A percentile compares a stretch with the other conserved stretches of the same genome.
Evolutionary conservation across 2,888 invertebrate genomes (phyloP).

Genomic region (Dynastes tityus): DNA sequence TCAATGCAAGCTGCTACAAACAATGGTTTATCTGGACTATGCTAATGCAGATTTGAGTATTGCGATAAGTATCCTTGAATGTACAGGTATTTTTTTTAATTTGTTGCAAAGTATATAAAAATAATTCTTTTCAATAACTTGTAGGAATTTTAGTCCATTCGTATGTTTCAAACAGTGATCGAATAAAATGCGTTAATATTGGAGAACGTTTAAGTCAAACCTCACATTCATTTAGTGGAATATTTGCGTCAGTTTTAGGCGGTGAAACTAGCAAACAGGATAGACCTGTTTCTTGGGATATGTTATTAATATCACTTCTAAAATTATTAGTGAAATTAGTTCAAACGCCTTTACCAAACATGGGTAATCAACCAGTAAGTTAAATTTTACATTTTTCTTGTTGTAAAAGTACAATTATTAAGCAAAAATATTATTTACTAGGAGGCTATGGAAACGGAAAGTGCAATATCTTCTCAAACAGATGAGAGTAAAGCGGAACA

Average conservation of each 20-base stretch:
- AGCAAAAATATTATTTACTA: slow-evolving; percentile 46
- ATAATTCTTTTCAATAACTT: slow-evolving; percentile 42
- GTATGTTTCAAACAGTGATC: slow-evolving; percentile 73
- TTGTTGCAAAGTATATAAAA: neutral
- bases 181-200: slow-evolving; percentile 73
- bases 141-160: slow-evolving; percentile 72
- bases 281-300: slow-evolving; percentile 81
- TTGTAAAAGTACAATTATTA: neutral
- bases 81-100: slow-evolving; percentile 73
- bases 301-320: slow-evolving; percentile 81
- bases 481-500: slow-evolving; percentile 89
- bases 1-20: slow-evolving; percentile 81
- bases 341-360: slow-evolving; percentile 75
- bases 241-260: slow-evolving; percentile 83
- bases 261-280: slow-evolving; percentile 76
- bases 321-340: slow-evolving; percentile 77
- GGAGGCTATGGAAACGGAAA: slow-evolving; percentile 70
- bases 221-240: slow-evolving; percentile 78
- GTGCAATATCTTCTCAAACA: slow-evolving; percentile 77
- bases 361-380: slow-evolving; percentile 67
- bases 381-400: neutral
- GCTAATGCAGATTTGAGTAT: slow-evolving; percentile 80
- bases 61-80: slow-evolving; percentile 82
- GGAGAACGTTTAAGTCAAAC: slow-evolving; percentile 72
- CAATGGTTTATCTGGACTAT: slow-evolving; percentile 78